A percentile compares a stretch with the other conserved stretches of the same genome.
Evolutionary conservation across 1,140 invertebrate species (phyloP).

Genomic region (Babylonia areolata): DNA sequence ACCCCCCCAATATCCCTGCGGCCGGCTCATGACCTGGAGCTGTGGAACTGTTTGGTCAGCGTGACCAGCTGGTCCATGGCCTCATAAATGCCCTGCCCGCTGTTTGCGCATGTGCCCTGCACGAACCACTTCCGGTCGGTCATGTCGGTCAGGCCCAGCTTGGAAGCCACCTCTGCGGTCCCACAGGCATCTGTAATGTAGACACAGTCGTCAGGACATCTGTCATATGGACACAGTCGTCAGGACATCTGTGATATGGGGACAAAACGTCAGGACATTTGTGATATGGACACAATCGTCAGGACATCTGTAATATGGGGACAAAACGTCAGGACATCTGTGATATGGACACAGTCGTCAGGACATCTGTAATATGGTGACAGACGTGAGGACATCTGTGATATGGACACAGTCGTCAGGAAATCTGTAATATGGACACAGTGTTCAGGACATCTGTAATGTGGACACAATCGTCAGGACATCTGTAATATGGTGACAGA

Average conservation of each 20-base stretch:
- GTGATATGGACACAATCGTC: no score
- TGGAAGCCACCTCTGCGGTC: constrained; percentile 58
- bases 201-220: constrained; percentile 41
- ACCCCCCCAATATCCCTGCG: neutral
- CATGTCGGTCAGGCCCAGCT: constrained; percentile 39
- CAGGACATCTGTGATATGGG: constrained; percentile 67
- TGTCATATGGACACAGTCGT: constrained; percentile 70
- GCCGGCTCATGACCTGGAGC: neutral
- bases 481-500: no score
- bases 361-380: no score
- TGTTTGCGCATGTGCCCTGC: constrained; percentile 60
- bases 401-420: no score
- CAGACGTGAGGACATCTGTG: no score
- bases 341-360: no score
- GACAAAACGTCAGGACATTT: constrained; percentile 25
- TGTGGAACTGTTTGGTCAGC: constrained; percentile 54
- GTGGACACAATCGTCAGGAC: no score
- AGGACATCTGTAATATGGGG: no score
- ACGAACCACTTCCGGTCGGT: constrained; percentile 63
- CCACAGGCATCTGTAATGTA: constrained; percentile 58
- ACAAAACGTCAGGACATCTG: no score
- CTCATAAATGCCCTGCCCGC: constrained; percentile 68
- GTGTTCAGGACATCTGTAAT: no score
- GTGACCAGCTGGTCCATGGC: constrained; percentile 57
- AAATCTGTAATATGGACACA: no score